Base-by-base conservation (phyloP, 2,888 invertebrate species). In the Microctonus aethiopoides region DNA sequence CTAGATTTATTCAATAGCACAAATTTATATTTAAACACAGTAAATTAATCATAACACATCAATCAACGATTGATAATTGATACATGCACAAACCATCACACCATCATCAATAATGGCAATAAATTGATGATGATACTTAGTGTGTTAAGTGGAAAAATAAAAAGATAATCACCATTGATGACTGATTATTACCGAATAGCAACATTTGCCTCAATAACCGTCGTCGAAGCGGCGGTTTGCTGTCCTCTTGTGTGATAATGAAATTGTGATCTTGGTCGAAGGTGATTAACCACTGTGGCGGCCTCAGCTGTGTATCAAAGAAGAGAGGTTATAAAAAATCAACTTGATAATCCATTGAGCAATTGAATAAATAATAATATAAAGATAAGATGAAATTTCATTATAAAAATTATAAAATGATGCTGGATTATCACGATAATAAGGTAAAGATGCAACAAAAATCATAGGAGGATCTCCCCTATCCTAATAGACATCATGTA, bases 401-500 rank as follows among this genome's bases (percentile, higher is more conserved):
- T 56, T 11, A 39, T 26, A 24, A 11, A 1, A 34, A 16, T 5
- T 29, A 39, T 26, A 39, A 34, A 20, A 39, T 22, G 39, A 56
- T 20, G 56, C 56, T 56, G 39, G 24, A 36, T 39, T 56, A 56
- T 24, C 56, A 56, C 65, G 56, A 39, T 65, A 34, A 36, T 20
- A 56, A 39, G 24, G 54, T 65, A 36, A 66, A 46, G 70, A 61
- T 70, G 70, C 36, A 71, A 74, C 62, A 64, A 73, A 76, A 75
- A 76, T 76, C 74, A 71, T 72, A 74, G 72, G 77, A 78, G 78
- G 77, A 77, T 76, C 76, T n/a, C 74, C 75, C 75, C 76, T 76
- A 76, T 78, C 76, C 74, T 73, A 57, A 24, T 24, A 70, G 67
- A 76, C 77, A 74, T 75, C 78, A 81, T 83, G 83, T 83, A 83